Percentiles rank a stretch among this genome's conserved stretches.
These are phyloP conservation scores for Pollimyrus isidori DNA, from an alignment of 2,113 vertebrate species.

Conservation along the genomic window DNA sequence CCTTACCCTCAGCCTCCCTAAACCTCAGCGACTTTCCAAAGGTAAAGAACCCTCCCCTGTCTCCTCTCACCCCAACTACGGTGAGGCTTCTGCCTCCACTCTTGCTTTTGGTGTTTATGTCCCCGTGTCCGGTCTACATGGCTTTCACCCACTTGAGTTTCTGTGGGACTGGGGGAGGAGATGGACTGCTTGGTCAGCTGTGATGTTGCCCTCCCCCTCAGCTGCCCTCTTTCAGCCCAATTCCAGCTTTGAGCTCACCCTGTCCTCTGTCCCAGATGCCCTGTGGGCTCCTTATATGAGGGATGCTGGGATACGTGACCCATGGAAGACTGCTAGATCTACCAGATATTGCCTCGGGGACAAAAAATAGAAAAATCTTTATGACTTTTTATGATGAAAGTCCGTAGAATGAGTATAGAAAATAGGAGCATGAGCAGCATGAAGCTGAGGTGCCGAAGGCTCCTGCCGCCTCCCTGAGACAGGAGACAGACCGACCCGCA, in stretches of 20 bases:
- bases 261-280: background rate
- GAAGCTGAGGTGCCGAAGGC: background rate
- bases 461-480: background rate
- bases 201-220: background rate
- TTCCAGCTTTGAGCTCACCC: background rate
- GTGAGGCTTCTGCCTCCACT: conserved; percentile 23
- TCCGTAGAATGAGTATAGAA: background rate
- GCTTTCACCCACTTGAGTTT: background rate
- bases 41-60: conserved; percentile 43
- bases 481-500: background rate
- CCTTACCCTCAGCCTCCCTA: conserved; percentile 37
- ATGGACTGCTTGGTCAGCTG: background rate
- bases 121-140: background rate
- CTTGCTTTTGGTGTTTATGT: conserved; percentile 21
- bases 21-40: conserved; percentile 27
- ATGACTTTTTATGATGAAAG: background rate
- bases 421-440: background rate
- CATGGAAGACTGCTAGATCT: background rate
- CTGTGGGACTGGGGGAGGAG: background rate
- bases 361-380: background rate
- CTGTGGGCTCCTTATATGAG: background rate
- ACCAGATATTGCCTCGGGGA: background rate
- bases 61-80: background rate
- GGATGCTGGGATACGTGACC: background rate
- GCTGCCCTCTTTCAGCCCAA: background rate